phyloP scores from a whole-genome alignment of 2,888 invertebrate species.

The Sthenelais limicola region DNA sequence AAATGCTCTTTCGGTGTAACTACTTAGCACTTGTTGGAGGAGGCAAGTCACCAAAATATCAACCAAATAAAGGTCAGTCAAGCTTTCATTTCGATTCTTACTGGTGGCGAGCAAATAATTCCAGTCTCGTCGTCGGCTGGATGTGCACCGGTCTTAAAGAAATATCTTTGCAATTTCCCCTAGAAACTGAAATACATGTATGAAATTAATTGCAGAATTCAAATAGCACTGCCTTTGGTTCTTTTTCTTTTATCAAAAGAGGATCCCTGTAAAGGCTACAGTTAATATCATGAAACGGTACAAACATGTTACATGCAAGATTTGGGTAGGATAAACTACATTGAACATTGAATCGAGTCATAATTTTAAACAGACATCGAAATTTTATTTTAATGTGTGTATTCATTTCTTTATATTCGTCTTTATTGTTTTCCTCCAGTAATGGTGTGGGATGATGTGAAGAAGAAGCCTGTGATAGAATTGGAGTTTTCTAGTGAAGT shows the following conservation, averaged over 20 bases:
- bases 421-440: constrained; percentile 75
- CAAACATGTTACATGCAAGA: too few species aligned
- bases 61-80: constrained; percentile 84
- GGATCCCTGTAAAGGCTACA: too few species aligned
- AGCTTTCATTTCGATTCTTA: background rate
- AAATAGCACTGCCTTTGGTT: too few species aligned
- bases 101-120: too few species aligned
- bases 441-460: constrained; percentile 98
- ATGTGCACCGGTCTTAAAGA: too few species aligned
- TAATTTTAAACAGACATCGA: background rate
- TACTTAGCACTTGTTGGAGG: constrained; percentile 93
- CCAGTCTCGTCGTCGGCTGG: too few species aligned
- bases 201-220: too few species aligned
- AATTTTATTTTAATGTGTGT: background rate
- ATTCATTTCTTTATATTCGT: background rate
- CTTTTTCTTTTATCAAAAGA: too few species aligned
- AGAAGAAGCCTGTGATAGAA: constrained; percentile 93
- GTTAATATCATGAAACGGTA: too few species aligned
- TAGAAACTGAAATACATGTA: too few species aligned
- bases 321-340: too few species aligned
- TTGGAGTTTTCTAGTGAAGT: constrained; percentile 95
- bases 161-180: too few species aligned
- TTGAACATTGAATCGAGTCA: background rate
- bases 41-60: constrained; percentile 91
- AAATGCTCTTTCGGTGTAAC: constrained; percentile 98